Base-by-base conservation (phyloP, 2,797 vertebrate species). In the Hipposideros larvatus region DNA sequence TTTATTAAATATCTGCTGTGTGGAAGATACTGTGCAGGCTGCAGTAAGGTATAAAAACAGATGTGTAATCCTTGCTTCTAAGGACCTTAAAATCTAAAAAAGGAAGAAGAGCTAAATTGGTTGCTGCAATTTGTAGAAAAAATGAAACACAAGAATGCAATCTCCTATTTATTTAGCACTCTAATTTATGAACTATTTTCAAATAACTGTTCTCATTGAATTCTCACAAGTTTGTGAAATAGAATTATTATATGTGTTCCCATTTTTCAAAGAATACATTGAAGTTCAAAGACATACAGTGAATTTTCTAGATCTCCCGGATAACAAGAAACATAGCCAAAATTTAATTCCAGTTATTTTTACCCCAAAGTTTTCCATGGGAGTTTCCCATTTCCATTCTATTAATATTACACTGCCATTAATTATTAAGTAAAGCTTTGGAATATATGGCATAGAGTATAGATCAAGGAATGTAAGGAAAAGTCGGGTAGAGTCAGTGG, bases 321-420 rank as follows among this genome's bases (percentile, higher is more conserved):
- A 13, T 59, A 77, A 68, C 24, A 65, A 15, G 9, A 5, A 78
- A 59, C 22, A 65, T 8, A 51, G 31, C 28, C 41, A 70, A 53
- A 74, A 75, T 78, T 59, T 90, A 87, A 90, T 77, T 86, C 11
- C 61, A 80, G 53, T 68, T 95, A 55, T 55, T 82, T 61, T 68
- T 53, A 51, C 65, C 66, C 46, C 16, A 48, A 80, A n/a, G 8
- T 79, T 86, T 88, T 90, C 21, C 53, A 48, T 3, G 24, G 53
- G 77, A 57, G 15, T 59, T 79, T 79, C 41, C 34, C 77, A 79
- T 68, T 86, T 82, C 31, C 46, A 57, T 14, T 75, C 34, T 34
- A 11, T 43, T 43, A 43, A 43, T 43, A 43, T 82, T 48, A 41
- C 2, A 57, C 37, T 87, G 18, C 21, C 22, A 13, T 71, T 80